Evolutionary conservation across 2,888 invertebrate species (phyloP), one percentile per base, ranked within the genome.

Genomic region (Rhabditophanes sp.): DNA sequence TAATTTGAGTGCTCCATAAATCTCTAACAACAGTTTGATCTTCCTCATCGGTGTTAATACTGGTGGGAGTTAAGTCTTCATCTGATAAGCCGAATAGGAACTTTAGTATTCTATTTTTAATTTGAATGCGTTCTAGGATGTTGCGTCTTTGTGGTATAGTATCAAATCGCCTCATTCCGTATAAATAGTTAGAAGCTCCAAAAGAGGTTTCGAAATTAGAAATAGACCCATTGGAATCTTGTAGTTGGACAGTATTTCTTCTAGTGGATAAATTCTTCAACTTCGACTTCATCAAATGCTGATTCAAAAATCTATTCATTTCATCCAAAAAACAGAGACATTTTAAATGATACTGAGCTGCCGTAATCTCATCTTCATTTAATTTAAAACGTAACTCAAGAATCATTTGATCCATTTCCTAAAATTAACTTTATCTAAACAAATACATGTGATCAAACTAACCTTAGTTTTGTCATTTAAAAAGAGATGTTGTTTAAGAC

Each of bases 1-100:
- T 53, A 25, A 55, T 49, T 48, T 58, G 33, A 25, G 56, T 51
- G 21, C 45, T 44, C 56, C 57, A 60, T 9, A 60, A 34, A 37
- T 60, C 56, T 15, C 60, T 24, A 6, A 56, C 41, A 24, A 53
- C 48, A 22, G 44, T 45, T 30, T 48, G 31, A 12, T 25, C 29
- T 9, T 19, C 18, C 20, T 12, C 12, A 4, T 8, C 8, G 2
- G 20, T 26, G 11, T 17, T 18, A 12, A 27, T 17, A 3, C 34
- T 31, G 18, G 29, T 36, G 7, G 37, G 24, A n/a, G 39, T 35
- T 8, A n/a, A n/a, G n/a, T 33, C 31, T 5, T 33, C 34, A 29
- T 34, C n/a, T 17, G 15, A n/a, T 9, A 8, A 9, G 9, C 17
- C 17, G 9, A 14, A 8, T 7, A 14, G 17, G 17, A 26, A 9